phyloP scores from a whole-genome alignment of 2,797 vertebrate species.

The Geotrypetes seraphini region DNA sequence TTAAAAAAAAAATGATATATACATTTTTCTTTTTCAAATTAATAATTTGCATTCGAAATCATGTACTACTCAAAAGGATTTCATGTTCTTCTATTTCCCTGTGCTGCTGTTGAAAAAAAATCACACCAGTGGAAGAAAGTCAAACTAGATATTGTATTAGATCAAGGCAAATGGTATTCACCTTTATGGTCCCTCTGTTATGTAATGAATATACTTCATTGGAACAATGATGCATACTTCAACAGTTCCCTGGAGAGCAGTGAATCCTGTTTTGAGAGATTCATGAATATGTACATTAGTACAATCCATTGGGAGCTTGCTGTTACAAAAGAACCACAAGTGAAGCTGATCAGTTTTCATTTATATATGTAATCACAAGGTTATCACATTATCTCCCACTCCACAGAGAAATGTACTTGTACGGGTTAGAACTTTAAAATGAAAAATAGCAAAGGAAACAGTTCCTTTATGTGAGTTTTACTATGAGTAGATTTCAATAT shows the following conservation, averaged over 20 bases:
- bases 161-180: constrained; percentile 51
- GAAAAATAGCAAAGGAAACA: constrained; percentile 41
- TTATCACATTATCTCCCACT: constrained; percentile 55
- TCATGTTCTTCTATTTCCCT: constrained; percentile 23
- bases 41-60: constrained; percentile 16
- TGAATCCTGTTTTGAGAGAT: constrained; percentile 69
- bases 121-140: constrained; percentile 35
- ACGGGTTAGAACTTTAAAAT: constrained; percentile 14
- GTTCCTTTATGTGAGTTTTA: constrained; percentile 15
- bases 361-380: constrained; percentile 66
- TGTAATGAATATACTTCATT: constrained; percentile 72
- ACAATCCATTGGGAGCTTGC: constrained; percentile 60
- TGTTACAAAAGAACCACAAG: constrained; percentile 53
- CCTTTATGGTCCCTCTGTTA: constrained; percentile 61
- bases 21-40: constrained; percentile 28
- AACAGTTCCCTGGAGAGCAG: constrained; percentile 60
- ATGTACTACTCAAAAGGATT: constrained; percentile 21
- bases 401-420: constrained; percentile 41
- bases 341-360: constrained; percentile 56
- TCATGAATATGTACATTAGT: constrained; percentile 71
- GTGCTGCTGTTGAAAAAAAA: constrained; percentile 25
- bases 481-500: too few relatives aligned
- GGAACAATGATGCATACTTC: constrained; percentile 70
- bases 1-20: constrained; percentile 20
- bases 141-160: constrained; percentile 45